phyloP scores from a whole-genome alignment of 2,888 invertebrate genomes.

The Lydus trimaculatus region DNA sequence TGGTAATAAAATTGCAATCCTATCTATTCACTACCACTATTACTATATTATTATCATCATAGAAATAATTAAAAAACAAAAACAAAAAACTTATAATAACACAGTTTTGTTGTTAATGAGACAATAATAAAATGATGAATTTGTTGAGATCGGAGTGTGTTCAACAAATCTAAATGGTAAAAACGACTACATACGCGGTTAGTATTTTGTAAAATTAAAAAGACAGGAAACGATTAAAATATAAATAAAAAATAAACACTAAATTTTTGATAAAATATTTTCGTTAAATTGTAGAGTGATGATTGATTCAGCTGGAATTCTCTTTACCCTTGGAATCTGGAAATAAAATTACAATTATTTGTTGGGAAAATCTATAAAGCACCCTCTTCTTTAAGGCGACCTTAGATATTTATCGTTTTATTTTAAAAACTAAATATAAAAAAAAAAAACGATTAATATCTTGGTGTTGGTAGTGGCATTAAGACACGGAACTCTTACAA shows the following conservation, averaged over 20 bases:
- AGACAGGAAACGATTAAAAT: not conserved
- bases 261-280: conserved; percentile 27
- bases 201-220: not conserved
- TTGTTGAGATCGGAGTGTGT: not conserved
- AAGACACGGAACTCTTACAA: too few species aligned
- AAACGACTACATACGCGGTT: not conserved
- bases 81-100: not conserved
- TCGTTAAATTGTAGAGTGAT: conserved; percentile 11
- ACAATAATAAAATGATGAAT: not conserved
- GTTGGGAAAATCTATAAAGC: too few species aligned
- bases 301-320: conserved; percentile 67
- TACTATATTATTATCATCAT: not conserved
- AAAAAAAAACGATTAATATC: too few species aligned
- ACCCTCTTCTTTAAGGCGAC: too few species aligned
- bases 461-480: too few species aligned
- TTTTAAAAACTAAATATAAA: too few species aligned
- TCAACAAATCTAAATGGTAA: not conserved
- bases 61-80: not conserved
- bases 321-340: conserved; percentile 75
- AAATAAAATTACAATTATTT: conserved; percentile 44
- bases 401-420: too few species aligned
- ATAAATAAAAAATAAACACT: conserved; percentile 19
- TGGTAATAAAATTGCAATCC: not conserved
- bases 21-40: not conserved
- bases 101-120: not conserved